Conservation (phyloP, 2,113 vertebrate genomes). For the Strix uralensis region DNA sequence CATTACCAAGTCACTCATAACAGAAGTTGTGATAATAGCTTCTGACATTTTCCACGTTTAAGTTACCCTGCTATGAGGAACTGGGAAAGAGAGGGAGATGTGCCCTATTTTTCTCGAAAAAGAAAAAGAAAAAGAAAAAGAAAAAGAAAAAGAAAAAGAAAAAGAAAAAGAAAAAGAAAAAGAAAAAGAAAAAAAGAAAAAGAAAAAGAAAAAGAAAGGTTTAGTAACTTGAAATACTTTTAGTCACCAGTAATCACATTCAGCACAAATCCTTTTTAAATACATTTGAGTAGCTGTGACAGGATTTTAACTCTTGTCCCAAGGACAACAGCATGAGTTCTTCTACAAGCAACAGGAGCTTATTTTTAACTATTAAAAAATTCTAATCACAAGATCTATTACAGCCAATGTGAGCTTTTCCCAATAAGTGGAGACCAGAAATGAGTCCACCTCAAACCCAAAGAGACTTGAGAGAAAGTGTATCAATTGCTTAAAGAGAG, state of each 20-base stretch:
- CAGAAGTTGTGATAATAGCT: rapidly evolving
- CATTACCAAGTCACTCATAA: not conserved
- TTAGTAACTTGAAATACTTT: not conserved
- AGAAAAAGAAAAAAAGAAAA: not conserved
- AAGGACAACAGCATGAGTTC: not conserved
- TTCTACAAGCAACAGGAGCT: not conserved
- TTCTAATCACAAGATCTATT: not conserved
- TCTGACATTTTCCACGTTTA: not conserved
- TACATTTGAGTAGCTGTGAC: not conserved
- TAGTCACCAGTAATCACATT: not conserved
- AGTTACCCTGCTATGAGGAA: not conserved
- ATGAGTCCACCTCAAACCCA: not conserved
- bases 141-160: not conserved
- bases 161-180: no score
- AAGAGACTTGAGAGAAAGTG: not conserved
- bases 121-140: no score
- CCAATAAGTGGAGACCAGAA: not conserved
- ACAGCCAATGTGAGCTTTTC: not conserved
- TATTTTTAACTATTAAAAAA: not conserved
- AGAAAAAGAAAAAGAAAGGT: not conserved
- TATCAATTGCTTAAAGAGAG: not conserved
- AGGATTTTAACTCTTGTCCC: not conserved
- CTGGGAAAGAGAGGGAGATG: not conserved
- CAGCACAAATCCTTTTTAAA: not conserved
- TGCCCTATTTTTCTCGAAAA: not conserved